phyloP scores from a whole-genome alignment of 2,797 vertebrate species.

The Rachycentron canadum region DNA sequence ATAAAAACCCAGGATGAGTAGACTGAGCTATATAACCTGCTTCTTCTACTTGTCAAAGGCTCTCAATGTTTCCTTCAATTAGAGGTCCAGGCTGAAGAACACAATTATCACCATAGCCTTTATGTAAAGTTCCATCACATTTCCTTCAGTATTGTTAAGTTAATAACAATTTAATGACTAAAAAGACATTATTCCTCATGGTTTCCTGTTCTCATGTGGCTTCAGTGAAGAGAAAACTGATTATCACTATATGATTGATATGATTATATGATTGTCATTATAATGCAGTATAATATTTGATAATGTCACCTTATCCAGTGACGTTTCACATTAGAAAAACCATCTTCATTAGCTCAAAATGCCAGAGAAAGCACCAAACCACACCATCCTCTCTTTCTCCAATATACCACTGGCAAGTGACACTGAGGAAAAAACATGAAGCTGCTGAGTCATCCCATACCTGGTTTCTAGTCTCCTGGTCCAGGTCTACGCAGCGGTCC shows the following conservation, averaged over 20 bases:
- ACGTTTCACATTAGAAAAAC: background rate
- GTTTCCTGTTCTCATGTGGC: background rate
- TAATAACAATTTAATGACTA: background rate
- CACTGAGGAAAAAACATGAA: background rate
- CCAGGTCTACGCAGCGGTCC: constrained; percentile 87
- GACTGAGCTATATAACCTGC: too few relatives aligned
- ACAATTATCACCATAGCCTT: too few relatives aligned
- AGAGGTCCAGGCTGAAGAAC: too few relatives aligned
- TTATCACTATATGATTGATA: too few relatives aligned
- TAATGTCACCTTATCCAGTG: background rate
- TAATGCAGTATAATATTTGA: background rate
- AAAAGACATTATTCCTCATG: background rate
- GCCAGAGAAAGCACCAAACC: background rate
- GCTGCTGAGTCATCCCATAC: constrained; percentile 58
- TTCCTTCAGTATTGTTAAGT: background rate
- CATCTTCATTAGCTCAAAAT: background rate
- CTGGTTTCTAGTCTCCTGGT: constrained; percentile 89
- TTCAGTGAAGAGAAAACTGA: background rate
- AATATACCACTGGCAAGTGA: background rate
- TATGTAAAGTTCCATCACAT: background rate
- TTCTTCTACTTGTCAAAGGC: too few relatives aligned
- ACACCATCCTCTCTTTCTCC: background rate
- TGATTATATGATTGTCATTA: too few relatives aligned
- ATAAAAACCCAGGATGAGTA: too few relatives aligned
- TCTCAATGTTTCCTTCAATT: too few relatives aligned